Percentiles rank a stretch among this genome's conserved stretches.
Evolutionary conservation across 2,797 vertebrate genomes (phyloP).

Genomic region (Dendrocincla tyrannina): DNA sequence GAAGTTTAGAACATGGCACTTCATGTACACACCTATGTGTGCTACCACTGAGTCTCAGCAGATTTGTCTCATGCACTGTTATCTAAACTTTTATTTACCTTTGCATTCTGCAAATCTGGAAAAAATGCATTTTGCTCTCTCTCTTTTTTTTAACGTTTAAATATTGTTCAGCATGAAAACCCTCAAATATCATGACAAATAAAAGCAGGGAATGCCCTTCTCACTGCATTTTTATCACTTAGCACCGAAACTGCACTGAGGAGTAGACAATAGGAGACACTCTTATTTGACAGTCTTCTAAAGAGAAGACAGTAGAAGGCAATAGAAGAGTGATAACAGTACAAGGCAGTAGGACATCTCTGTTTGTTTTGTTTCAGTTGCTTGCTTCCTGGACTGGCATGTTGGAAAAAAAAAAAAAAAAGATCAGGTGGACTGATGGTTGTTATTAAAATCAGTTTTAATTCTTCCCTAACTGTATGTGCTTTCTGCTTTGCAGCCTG

Average conservation of each 20-base stretch:
- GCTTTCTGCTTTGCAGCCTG: background rate
- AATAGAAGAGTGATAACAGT: background rate
- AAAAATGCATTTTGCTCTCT: background rate
- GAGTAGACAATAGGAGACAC: background rate
- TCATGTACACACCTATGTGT: background rate
- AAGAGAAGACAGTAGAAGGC: background rate
- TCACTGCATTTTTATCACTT: constrained; percentile 9
- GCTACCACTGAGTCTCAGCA: background rate
- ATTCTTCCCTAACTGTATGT: background rate
- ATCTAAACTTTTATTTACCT: background rate
- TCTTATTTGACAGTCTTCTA: background rate
- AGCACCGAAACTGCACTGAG: background rate
- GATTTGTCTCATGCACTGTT: background rate
- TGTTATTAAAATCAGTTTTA: background rate
- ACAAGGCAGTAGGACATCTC: background rate
- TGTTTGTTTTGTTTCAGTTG: background rate
- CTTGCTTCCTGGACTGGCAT: background rate
- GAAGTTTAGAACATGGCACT: background rate
- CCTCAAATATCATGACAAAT: background rate
- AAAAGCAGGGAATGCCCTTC: background rate
- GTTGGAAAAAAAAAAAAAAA: background rate
- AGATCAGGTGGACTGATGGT: background rate
- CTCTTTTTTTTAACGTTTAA: background rate
- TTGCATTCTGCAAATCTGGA: background rate
- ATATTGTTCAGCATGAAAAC: background rate